Evolutionary conservation across 2,113 vertebrate genomes (phyloP).

Genomic region (Heloderma charlesbogerti): DNA sequence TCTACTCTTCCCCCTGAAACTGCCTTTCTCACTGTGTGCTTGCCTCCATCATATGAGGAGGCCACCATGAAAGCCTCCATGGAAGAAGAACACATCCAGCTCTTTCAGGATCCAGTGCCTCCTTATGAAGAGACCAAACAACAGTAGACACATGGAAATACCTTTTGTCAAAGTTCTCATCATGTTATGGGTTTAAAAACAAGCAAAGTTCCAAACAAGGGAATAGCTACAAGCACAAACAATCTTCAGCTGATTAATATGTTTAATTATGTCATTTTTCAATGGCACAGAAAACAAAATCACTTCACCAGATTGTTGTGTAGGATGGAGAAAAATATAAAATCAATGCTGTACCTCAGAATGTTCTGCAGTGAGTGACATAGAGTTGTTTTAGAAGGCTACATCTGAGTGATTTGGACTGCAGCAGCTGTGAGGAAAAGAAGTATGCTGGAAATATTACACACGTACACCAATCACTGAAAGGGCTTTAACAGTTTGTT

Average conservation of each 20-base stretch:
- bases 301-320: rapidly evolving
- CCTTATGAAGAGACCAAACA: slow-evolving; percentile 56
- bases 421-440: slow-evolving; percentile 2
- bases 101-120: slow-evolving; percentile 58
- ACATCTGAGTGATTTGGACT: slow-evolving; percentile 2
- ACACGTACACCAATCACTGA: background rate
- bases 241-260: slow-evolving; percentile 29
- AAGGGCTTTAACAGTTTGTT: slow-evolving; percentile 58
- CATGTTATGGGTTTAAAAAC: background rate
- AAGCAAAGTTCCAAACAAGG: background rate
- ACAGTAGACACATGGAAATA: slow-evolving; percentile 27
- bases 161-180: background rate
- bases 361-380: background rate
- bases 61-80: slow-evolving; percentile 79
- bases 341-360: background rate
- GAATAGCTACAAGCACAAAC: slow-evolving; percentile 1
- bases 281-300: rapidly evolving
- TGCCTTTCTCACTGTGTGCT: slow-evolving; percentile 76
- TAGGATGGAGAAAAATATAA: background rate
- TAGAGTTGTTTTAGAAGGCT: slow-evolving; percentile 18
- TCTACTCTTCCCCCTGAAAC: slow-evolving; percentile 72
- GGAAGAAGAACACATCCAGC: slow-evolving; percentile 74
- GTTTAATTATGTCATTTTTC: background rate
- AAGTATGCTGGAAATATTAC: background rate
- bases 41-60: slow-evolving; percentile 87